phyloP scores from a whole-genome alignment of 2,888 invertebrate genomes.

The Drosophila emarginata region DNA sequence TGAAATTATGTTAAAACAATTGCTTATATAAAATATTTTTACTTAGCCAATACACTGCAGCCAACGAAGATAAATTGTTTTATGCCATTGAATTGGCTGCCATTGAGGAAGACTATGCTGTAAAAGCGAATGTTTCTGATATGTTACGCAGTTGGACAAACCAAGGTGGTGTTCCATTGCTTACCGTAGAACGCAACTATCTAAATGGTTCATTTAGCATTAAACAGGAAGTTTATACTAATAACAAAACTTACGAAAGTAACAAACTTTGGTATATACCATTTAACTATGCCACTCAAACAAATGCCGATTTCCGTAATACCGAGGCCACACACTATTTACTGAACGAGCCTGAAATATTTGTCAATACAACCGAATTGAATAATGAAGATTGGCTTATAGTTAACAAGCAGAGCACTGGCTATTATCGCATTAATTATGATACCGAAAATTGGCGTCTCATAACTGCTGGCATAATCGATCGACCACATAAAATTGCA shows the following conservation, averaged over 20 bases:
- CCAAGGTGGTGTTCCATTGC: conserved; percentile 85
- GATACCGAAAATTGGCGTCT: conserved; percentile 87
- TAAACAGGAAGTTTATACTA: conserved; percentile 82
- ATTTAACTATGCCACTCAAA: conserved; percentile 73
- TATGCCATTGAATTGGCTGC: conserved; percentile 67
- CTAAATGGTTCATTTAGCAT: conserved; percentile 82
- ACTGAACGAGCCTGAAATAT: conserved; percentile 27
- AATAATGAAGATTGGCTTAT: conserved; percentile 75
- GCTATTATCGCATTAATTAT: conserved; percentile 87
- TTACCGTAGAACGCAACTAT: conserved; percentile 84
- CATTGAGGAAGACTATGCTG: conserved; percentile 53
- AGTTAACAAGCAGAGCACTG: conserved; percentile 80
- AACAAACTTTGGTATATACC: conserved; percentile 77
- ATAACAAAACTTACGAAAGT: conserved; percentile 44
- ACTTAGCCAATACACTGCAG: conserved; percentile 64
- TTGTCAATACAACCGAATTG: conserved; percentile 19
- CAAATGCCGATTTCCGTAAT: conserved; percentile 74
- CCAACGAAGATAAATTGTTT: conserved; percentile 75
- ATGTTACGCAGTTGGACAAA: conserved; percentile 86
- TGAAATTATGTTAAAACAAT: too few species aligned
- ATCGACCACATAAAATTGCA: conserved; percentile 86
- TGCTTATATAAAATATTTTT: background rate
- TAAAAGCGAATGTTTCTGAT: conserved; percentile 83
- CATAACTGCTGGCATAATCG: conserved; percentile 85
- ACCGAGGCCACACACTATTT: conserved; percentile 76